These are phyloP conservation scores for Branchinecta lynchi DNA, from an alignment of 1,140 invertebrate species.

Conservation along the genomic window DNA sequence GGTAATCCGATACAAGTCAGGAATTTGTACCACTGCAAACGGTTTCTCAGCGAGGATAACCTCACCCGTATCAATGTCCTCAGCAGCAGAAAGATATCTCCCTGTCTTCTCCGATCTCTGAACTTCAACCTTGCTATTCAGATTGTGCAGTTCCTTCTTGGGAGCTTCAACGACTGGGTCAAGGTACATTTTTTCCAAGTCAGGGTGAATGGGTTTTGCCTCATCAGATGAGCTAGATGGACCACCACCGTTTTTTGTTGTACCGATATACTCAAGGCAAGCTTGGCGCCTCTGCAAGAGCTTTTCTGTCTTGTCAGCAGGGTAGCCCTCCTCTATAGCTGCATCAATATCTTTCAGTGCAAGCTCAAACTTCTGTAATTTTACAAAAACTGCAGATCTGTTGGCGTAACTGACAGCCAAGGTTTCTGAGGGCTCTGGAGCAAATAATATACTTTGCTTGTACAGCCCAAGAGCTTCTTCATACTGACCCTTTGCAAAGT, in stretches of 20 bases:
- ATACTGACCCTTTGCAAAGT: background rate
- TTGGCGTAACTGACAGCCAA: background rate
- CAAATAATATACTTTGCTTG: background rate
- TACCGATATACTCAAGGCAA: background rate
- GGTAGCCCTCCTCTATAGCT: background rate
- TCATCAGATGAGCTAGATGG: background rate
- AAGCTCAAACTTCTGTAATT: background rate
- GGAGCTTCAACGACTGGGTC: background rate
- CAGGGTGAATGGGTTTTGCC: background rate
- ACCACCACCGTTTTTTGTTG: no score
- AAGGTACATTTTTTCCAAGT: background rate
- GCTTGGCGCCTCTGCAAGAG: background rate
- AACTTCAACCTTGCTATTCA: background rate
- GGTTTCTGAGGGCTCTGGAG: background rate
- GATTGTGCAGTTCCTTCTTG: background rate
- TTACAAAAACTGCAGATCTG: background rate
- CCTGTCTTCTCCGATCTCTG: background rate
- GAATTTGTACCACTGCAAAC: background rate
- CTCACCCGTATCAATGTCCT: background rate
- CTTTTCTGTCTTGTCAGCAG: background rate
- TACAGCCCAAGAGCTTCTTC: slow-evolving; percentile 2
- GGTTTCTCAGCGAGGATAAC: background rate
- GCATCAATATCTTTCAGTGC: background rate
- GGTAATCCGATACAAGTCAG: background rate
- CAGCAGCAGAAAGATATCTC: background rate